These are phyloP conservation scores for Asarcornis scutulata DNA, from an alignment of 2,113 vertebrate species.

Conservation along the genomic window DNA sequence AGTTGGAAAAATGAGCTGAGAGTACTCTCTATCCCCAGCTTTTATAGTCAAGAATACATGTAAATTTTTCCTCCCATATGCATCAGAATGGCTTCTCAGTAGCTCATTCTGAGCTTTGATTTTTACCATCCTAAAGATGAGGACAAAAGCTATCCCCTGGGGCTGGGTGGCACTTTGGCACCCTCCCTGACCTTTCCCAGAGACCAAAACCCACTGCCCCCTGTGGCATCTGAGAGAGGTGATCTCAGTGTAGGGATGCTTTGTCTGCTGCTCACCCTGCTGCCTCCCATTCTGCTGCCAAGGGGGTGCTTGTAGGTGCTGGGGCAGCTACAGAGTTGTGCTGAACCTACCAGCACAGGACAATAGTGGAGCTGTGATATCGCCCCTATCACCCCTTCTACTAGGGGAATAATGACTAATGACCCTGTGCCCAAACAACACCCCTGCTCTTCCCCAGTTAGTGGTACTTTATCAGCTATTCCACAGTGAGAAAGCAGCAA, in stretches of 20 bases:
- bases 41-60: neutral
- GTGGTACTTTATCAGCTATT: neutral
- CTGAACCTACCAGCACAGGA: neutral
- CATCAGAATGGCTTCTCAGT: neutral
- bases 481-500: neutral
- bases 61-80: neutral
- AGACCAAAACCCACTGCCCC: neutral
- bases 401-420: neutral
- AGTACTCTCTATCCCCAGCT: neutral
- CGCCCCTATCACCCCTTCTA: neutral
- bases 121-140: neutral
- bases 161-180: neutral
- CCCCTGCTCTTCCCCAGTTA: neutral
- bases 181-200: neutral
- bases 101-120: neutral
- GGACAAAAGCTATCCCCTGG: neutral
- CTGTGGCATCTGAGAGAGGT: neutral
- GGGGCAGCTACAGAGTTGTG: neutral
- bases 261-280: neutral
- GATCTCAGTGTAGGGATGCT: neutral
- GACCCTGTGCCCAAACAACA: neutral
- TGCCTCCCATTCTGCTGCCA: neutral
- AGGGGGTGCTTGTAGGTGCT: neutral
- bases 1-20: neutral
- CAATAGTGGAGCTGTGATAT: neutral